Base-by-base conservation (phyloP, 2,888 invertebrate genomes). In the Eudemis profundana region DNA sequence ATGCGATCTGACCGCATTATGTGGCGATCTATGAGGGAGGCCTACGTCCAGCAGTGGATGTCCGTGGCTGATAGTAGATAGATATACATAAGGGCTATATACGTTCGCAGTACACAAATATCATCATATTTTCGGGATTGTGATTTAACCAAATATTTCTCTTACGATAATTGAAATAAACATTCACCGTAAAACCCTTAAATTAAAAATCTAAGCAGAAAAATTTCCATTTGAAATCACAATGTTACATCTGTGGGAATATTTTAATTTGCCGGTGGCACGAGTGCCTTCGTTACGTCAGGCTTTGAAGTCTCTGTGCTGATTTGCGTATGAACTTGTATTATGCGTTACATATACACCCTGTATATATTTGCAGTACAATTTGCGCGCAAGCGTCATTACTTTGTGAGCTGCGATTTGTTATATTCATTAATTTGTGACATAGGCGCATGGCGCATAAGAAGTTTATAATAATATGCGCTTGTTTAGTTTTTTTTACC, bases 231-330 rank as follows among this genome's bases (percentile, higher is more conserved):
- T 46, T 64, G 57, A 51, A 51, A 64, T 57, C 63, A 63, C 63
- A 63, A 56, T 57, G 63, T 57, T 63, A 49, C 63, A 50, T 57
- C 49, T 42, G 56, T 57, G 49, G 56, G 47, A 63, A 64, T 64
- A 64, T 64, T 64, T 64, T 64, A 64, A 64, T 64, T 64, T 64
- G 51, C 50, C 64, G 42, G 64, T 59, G 44, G 49, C 56, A 59
- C 42, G 59, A 64, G 64, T 51, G 51, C 57, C 57, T 64, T 64
- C 59, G 44, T 64, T 62, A 61, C 40, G 53, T 54, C 47, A 46
- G 47, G 59, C 64, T 64, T 64, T 64, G 64, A 64, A 64, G 64
- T 64, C 51, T 63, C 63, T 63, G 61, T 61, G 51, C 60, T 50
- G 63, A 56, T 50, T 57, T 59, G 36, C 50, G 44, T 33, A 50